Evolutionary conservation across 2,113 vertebrate species (phyloP).

Genomic region (Theristicus caerulescens): DNA sequence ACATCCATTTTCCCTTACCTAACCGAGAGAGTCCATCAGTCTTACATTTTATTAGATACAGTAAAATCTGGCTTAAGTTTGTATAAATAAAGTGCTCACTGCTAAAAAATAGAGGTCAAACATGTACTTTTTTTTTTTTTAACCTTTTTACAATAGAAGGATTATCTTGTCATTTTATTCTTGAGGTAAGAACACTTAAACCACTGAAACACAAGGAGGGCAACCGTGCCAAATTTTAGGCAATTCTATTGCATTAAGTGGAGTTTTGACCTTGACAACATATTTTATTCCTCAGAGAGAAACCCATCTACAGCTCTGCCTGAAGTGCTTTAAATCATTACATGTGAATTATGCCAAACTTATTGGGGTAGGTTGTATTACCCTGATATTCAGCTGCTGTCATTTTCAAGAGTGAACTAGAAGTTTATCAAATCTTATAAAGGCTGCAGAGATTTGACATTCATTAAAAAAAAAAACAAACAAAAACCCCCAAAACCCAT

Average conservation of each 20-base stretch:
- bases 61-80: neutral
- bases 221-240: neutral
- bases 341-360: neutral
- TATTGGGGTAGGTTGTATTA: neutral
- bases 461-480: neutral
- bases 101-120: neutral
- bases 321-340: neutral
- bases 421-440: neutral
- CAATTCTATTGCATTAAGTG: neutral
- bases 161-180: neutral
- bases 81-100: neutral
- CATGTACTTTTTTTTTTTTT: neutral
- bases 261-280: neutral
- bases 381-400: neutral
- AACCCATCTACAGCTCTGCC: neutral
- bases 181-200: neutral
- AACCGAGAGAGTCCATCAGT: neutral
- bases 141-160: neutral
- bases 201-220: neutral
- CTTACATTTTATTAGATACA: neutral
- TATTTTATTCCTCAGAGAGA: neutral
- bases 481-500: neutral
- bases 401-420: neutral
- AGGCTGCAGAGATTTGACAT: neutral
- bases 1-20: neutral